phyloP scores from a whole-genome alignment of 2,888 invertebrate genomes.

The Drosophila aldrichi region DNA sequence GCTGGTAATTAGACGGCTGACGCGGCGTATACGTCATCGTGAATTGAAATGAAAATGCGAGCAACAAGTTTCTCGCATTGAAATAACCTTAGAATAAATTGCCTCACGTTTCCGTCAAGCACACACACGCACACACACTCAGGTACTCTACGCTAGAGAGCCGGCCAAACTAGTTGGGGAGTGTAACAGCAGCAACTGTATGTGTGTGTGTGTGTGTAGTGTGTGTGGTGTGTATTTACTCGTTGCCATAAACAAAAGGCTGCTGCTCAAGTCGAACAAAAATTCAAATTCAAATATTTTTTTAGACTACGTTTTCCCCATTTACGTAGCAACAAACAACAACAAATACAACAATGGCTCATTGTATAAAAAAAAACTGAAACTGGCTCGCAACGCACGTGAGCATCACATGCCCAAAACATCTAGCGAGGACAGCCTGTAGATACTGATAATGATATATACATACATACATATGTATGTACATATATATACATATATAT shows the following conservation, averaged over 20 bases:
- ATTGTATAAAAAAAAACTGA: conserved; percentile 44
- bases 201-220: conserved; percentile 26
- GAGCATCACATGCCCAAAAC: conserved; percentile 72
- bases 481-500: background rate
- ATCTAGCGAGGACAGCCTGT: conserved; percentile 62
- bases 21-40: conserved; percentile 71
- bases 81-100: conserved; percentile 80
- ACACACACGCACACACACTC: conserved; percentile 36
- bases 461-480: background rate
- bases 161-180: conserved; percentile 58
- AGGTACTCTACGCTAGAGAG: conserved; percentile 23
- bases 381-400: conserved; percentile 63
- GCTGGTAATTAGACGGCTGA: conserved; percentile 58
- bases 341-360: conserved; percentile 52
- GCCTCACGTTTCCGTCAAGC: conserved; percentile 74
- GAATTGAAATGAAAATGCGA: conserved; percentile 75
- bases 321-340: conserved; percentile 33
- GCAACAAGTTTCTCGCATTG: conserved; percentile 70
- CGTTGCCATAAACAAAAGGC: conserved; percentile 67
- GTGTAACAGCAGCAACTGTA: conserved; percentile 12
- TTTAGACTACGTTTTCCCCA: conserved; percentile 46
- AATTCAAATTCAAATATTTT: conserved; percentile 61
- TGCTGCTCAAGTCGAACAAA: conserved; percentile 75
- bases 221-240: conserved; percentile 27
- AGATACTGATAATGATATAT: conserved; percentile 19